phyloP scores from a whole-genome alignment of 2,888 invertebrate genomes.

The Xestobium rufovillosum region DNA sequence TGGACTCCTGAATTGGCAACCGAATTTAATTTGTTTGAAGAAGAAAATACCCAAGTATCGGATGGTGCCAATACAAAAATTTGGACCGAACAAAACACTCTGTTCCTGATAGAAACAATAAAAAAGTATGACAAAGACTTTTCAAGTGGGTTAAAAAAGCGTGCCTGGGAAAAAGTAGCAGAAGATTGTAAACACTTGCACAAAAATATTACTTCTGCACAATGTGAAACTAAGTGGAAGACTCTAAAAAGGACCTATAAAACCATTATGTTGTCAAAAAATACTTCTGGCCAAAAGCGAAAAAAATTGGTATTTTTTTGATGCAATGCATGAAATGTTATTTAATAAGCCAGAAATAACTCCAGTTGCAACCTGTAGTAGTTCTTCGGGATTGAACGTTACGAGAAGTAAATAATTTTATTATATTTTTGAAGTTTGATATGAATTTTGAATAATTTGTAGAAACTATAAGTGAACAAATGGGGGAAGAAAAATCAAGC shows the following conservation, averaged over 20 bases:
- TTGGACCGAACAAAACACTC: background rate
- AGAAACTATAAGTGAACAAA: too few relatives aligned
- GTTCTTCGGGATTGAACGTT: slow-evolving; percentile 6
- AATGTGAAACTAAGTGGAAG: slow-evolving; percentile 9
- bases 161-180: slow-evolving; percentile 1
- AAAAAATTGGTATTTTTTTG: slow-evolving; percentile 9
- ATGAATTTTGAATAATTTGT: too few relatives aligned
- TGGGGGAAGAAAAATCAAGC: background rate
- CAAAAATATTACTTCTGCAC: slow-evolving; percentile 1
- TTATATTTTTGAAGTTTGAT: too few relatives aligned
- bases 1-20: background rate
- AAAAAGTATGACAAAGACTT: slow-evolving; percentile 1
- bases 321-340: slow-evolving; percentile 6
- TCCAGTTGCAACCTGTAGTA: slow-evolving; percentile 12
- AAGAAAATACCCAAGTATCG: background rate
- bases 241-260: slow-evolving; percentile 10
- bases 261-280: slow-evolving; percentile 9
- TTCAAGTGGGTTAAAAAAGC: background rate
- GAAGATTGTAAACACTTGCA: background rate
- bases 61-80: background rate
- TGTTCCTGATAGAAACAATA: background rate
- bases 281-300: slow-evolving; percentile 9
- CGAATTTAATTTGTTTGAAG: slow-evolving; percentile 1
- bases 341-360: slow-evolving; percentile 14
- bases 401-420: slow-evolving; percentile 13